Conservation (phyloP, 2,888 invertebrate species). For the Neoscelio sp. region DNA sequence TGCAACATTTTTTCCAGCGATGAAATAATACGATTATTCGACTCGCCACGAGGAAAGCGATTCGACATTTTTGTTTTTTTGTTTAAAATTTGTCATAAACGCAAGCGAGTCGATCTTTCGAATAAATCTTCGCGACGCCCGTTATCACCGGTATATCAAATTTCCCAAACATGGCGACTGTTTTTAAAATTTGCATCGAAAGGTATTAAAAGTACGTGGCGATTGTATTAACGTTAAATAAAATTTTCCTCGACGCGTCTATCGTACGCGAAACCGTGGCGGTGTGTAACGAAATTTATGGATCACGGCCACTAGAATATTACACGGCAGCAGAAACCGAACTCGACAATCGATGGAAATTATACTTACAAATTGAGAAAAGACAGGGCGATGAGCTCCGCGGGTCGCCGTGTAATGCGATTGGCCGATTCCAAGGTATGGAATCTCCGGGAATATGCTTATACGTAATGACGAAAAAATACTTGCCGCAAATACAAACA, state of each 20-base stretch:
- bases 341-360: conserved; percentile 61
- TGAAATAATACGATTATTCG: conserved; percentile 46
- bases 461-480: conserved; percentile 42
- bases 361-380: conserved; percentile 63
- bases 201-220: conserved; percentile 6
- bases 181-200: conserved; percentile 36
- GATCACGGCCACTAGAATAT: conserved; percentile 70
- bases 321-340: conserved; percentile 64
- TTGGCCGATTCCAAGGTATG: conserved; percentile 44
- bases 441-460: no score
- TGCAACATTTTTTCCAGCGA: conserved; percentile 47
- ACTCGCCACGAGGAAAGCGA: no score
- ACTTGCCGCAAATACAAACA: conserved; percentile 44
- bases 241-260: conserved; percentile 20
- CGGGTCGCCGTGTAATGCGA: conserved; percentile 35
- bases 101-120: no score
- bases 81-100: background rate
- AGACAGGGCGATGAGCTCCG: conserved; percentile 51
- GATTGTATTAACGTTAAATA: conserved; percentile 28
- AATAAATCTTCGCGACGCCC: no score
- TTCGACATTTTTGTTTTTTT: background rate
- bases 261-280: conserved; percentile 54
- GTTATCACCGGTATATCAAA: no score
- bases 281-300: conserved; percentile 70
- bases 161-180: background rate